Base-by-base conservation (phyloP, 92 coral and sea anemone species). In the Porites evermanni region DNA sequence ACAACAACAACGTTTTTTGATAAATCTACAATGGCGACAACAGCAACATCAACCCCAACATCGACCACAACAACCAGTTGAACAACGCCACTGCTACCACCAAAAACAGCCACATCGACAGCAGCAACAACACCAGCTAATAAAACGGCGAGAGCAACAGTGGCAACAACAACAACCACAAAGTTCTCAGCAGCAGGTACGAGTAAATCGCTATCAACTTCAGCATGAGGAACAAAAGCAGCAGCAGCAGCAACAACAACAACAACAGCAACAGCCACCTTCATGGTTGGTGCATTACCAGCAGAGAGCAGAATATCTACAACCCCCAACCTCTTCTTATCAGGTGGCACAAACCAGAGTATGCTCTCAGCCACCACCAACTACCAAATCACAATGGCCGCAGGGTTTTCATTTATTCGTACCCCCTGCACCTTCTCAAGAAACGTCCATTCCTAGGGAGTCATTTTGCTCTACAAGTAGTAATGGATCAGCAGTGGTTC, bases 281-380 rank as follows among this genome's bases (percentile, higher is more conserved):
- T 44, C 65, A 24, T 70, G 69, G 78, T 59, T 56, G 19, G 32
- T 18, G 54, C 52, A 70, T 3, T 60, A 81, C 29, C 80, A 72
- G 20, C 79, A 74, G 24, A 72, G 59, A 73, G 87, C 80, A 23
- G 70, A 52, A 26, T 83, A 17, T 17, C 18, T 73, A 50, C 79
- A 51, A 53, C 71, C 80, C 16, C 79, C 80, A 47, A 16, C 12
- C 0, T 56, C 38, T 29, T 67, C 58, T 0, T 70, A 60, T 21
- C 86, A 81, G 66, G 70, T 1, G 10, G 44, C 29, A 0, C 78
- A 18, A 70, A 18, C 56, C 38, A 58, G 69, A 19, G 74, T 21
- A 47, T 8, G 16, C 5, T 51, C 79, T 9, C 50, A 50, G 1
- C 23, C 70, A 69, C 53, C 67, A 12, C 52, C 32, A 56, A 23